Percentiles rank a stretch among this genome's conserved stretches.
Evolutionary conservation across 2,113 vertebrate genomes (phyloP).

Genomic region (Connochaetes taurinus): DNA sequence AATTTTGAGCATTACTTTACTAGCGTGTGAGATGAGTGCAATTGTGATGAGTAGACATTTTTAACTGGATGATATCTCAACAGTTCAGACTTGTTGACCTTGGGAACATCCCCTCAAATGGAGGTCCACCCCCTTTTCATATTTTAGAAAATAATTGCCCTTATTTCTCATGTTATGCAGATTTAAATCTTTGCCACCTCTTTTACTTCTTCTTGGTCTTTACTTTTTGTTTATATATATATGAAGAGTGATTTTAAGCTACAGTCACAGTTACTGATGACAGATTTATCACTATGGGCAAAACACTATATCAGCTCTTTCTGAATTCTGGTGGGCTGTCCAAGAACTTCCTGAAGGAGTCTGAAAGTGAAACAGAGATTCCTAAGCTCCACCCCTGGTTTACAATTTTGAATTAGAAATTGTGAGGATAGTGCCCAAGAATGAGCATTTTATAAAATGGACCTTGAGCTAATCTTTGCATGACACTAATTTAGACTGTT

Average conservation of each 20-base stretch:
- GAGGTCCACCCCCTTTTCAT: fast-evolving
- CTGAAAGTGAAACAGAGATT: background rate
- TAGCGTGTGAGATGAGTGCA: no score
- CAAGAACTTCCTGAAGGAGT: background rate
- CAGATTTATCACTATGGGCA: background rate
- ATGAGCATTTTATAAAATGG: background rate
- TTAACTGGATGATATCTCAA: background rate
- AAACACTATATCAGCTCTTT: background rate
- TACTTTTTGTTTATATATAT: background rate
- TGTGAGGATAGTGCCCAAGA: background rate
- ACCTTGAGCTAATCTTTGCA: background rate
- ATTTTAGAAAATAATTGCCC: background rate
- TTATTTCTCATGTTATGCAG: background rate
- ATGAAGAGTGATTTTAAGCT: background rate
- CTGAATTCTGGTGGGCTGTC: background rate
- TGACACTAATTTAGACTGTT: background rate
- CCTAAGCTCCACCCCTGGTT: background rate
- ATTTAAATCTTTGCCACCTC: background rate
- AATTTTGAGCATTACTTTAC: no score
- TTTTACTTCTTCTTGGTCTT: background rate
- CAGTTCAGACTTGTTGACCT: background rate
- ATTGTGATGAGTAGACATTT: background rate
- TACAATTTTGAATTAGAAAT: background rate
- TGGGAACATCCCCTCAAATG: background rate
- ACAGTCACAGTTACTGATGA: background rate